Evolutionary conservation across 2,888 invertebrate genomes (phyloP).

Genomic region (Lasius fuliginosus): DNA sequence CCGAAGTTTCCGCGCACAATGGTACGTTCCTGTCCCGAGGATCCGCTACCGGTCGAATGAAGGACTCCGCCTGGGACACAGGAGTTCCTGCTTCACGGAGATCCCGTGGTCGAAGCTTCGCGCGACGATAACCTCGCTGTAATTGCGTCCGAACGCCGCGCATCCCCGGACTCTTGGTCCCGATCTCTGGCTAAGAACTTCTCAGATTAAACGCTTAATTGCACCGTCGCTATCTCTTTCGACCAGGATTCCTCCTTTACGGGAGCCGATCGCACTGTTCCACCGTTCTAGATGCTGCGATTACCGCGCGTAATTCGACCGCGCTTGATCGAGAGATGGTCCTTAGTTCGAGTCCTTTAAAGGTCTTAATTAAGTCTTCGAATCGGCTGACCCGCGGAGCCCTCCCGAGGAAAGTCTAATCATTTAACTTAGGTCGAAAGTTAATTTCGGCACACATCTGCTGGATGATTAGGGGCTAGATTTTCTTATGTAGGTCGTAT

Average conservation of each 20-base stretch:
- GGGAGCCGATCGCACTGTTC: constrained; percentile 43
- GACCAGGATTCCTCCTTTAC: constrained; percentile 53
- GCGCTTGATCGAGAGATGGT: constrained; percentile 47
- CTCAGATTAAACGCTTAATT: constrained; percentile 81
- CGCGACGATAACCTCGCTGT: constrained; percentile 80
- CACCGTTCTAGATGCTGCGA: constrained; percentile 50
- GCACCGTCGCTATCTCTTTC: constrained; percentile 72
- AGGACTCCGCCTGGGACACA: constrained; percentile 56
- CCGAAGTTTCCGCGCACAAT: constrained; percentile 74
- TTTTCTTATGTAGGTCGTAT: constrained; percentile 14
- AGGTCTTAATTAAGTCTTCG: constrained; percentile 54
- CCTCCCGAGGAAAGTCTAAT: constrained; percentile 34
- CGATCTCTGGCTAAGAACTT: constrained; percentile 76
- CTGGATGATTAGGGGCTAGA: constrained; percentile 26
- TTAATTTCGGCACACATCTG: constrained; percentile 52
- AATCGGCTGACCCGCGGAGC: constrained; percentile 20
- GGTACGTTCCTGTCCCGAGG: constrained; percentile 72
- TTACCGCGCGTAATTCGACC: constrained; percentile 52
- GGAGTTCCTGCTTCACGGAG: constrained; percentile 72
- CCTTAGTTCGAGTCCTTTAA: constrained; percentile 45
- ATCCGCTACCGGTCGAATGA: constrained; percentile 68
- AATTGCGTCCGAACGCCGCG: constrained; percentile 78
- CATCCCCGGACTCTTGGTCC: constrained; percentile 60
- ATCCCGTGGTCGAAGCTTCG: constrained; percentile 74
- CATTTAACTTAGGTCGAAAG: constrained; percentile 41